Percentiles rank a stretch among this genome's conserved stretches.
phyloP scores from a whole-genome alignment of 2,888 invertebrate genomes.

The Caenorhabditis imperialis region DNA sequence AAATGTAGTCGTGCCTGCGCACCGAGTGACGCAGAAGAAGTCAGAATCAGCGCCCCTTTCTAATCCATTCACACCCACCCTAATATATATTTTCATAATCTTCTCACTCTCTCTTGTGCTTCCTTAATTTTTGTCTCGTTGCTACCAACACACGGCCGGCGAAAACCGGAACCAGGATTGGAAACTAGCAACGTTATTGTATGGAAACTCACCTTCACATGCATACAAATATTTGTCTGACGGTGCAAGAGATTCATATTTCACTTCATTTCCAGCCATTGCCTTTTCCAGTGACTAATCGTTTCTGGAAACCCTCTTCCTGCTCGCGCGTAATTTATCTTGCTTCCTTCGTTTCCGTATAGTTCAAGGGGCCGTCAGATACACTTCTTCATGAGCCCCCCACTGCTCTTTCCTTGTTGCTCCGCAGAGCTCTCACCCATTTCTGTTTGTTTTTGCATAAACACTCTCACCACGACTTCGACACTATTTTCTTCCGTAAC shows the following conservation, averaged over 20 bases:
- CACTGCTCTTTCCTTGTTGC: constrained; percentile 10
- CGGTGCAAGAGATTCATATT: neutral
- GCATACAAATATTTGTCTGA: too few relatives aligned
- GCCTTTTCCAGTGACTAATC: neutral
- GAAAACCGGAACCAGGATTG: too few relatives aligned
- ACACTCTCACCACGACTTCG: constrained; percentile 49
- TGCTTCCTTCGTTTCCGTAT: constrained; percentile 3
- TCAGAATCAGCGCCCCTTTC: neutral
- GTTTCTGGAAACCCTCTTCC: neutral
- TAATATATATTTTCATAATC: too few relatives aligned
- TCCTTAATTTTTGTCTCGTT: too few relatives aligned
- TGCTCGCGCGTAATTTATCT: constrained; percentile 21
- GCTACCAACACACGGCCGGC: too few relatives aligned
- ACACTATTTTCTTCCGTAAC: constrained; percentile 31
- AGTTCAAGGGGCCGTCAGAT: constrained; percentile 30
- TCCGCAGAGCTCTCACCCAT: constrained; percentile 33
- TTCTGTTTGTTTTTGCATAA: constrained; percentile 55
- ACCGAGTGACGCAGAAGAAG: too few relatives aligned
- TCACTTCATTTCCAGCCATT: neutral
- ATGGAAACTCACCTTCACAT: too few relatives aligned
- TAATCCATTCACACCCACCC: too few relatives aligned
- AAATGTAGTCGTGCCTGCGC: too few relatives aligned
- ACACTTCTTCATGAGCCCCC: constrained; percentile 38
- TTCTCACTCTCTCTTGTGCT: too few relatives aligned
- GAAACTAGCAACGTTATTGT: too few relatives aligned